Percentiles rank a stretch among this genome's conserved stretches.
Evolutionary conservation across 30 jellyfish, hydroid and myxozoan genomes (phyloP).

Genomic region (Nemopilema nomurai): DNA sequence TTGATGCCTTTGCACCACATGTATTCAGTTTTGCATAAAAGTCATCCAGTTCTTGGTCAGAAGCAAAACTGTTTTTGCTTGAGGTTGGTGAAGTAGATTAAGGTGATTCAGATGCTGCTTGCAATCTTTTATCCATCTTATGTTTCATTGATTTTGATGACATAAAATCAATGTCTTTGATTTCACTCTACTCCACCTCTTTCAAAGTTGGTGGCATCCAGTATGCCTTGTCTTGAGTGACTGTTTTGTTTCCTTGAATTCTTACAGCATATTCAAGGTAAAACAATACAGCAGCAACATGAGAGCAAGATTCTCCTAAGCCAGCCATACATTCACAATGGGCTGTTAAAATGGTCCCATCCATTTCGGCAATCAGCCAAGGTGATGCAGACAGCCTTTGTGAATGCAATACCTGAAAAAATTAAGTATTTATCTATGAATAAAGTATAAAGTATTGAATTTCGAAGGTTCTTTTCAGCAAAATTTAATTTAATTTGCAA

Average conservation of each 20-base stretch:
- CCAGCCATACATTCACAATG: constrained; percentile 39
- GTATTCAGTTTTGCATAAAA: constrained; percentile 8
- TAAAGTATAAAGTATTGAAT: not conserved
- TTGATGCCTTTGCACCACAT: not conserved
- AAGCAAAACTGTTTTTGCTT: not conserved
- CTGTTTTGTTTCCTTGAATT: constrained; percentile 7
- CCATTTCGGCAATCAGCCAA: constrained; percentile 18
- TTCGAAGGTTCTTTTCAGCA: not conserved
- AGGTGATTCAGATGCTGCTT: not conserved
- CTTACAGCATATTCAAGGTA: constrained; percentile 20
- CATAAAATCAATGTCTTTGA: constrained; percentile 13
- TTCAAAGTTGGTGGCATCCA: constrained; percentile 17
- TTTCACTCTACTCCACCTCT: not conserved
- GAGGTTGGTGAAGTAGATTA: not conserved
- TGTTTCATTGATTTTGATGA: not conserved
- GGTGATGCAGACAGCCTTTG: constrained; percentile 3
- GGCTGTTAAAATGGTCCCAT: constrained; percentile 29
- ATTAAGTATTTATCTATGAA: not conserved
- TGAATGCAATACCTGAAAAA: not conserved
- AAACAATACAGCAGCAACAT: constrained; percentile 42
- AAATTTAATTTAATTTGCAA: not conserved
- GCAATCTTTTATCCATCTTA: not conserved
- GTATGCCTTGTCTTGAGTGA: constrained; percentile 10
- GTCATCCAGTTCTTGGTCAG: constrained; percentile 11
- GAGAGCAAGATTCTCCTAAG: constrained; percentile 18